phyloP scores from a whole-genome alignment of 2,888 invertebrate genomes.

The Hesperia comma region DNA sequence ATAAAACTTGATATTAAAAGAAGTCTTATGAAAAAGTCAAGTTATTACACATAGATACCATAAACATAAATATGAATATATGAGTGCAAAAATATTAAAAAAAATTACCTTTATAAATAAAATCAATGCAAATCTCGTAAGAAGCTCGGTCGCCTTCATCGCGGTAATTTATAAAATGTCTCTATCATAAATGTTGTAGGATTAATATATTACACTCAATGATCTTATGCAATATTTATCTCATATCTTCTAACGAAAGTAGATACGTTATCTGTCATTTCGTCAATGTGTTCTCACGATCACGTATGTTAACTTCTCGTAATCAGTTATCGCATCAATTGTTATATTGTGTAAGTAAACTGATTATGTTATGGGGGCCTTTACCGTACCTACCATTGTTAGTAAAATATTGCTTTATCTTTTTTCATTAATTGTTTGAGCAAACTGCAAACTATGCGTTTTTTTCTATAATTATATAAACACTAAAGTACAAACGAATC shows the following conservation, averaged over 20 bases:
- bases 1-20: too few species aligned
- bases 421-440: too few species aligned
- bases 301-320: conserved; percentile 35
- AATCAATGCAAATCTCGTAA: conserved; percentile 53
- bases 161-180: conserved; percentile 57
- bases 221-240: conserved; percentile 51
- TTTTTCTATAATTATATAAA: neutral
- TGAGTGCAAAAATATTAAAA: too few species aligned
- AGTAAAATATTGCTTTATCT: too few species aligned
- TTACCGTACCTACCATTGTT: neutral
- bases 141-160: conserved; percentile 60
- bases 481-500: neutral
- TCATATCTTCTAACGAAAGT: conserved; percentile 39
- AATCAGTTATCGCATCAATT: conserved; percentile 26
- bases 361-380: neutral
- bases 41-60: too few species aligned
- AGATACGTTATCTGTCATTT: conserved; percentile 53
- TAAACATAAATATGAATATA: too few species aligned
- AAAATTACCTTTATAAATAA: conserved; percentile 48
- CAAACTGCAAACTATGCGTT: neutral
- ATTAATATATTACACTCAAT: conserved; percentile 54
- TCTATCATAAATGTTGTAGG: conserved; percentile 52
- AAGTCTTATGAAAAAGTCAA: too few species aligned
- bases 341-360: conserved; percentile 5
- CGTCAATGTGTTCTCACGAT: conserved; percentile 33